These are phyloP conservation scores for Calyptommatus sinebrachiatus DNA, from an alignment of 2,113 vertebrate species.

Conservation along the genomic window DNA sequence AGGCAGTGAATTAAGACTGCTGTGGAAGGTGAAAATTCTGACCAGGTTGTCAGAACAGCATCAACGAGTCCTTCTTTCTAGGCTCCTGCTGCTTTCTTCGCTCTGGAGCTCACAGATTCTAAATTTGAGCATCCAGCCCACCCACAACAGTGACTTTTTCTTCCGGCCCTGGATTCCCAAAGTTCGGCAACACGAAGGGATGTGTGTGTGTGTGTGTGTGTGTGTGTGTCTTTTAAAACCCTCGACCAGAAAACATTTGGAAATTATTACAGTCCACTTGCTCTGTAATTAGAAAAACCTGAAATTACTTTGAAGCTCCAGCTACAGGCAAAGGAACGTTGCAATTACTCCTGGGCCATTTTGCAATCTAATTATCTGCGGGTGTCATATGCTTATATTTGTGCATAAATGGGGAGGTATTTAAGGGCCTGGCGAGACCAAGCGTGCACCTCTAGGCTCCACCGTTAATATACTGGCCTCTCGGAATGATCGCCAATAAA, in stretches of 20 bases:
- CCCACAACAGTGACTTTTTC: background rate
- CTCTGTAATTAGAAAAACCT: slow-evolving; percentile 60
- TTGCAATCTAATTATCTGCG: slow-evolving; percentile 49
- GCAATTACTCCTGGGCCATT: slow-evolving; percentile 53
- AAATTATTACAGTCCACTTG: slow-evolving; percentile 54
- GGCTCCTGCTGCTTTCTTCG: background rate
- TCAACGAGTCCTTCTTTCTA: too few relatives aligned
- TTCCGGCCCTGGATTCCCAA: slow-evolving; percentile 12
- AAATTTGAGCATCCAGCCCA: background rate
- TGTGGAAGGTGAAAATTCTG: too few relatives aligned
- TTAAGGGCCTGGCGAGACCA: slow-evolving; percentile 2
- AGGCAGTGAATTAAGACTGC: too few relatives aligned
- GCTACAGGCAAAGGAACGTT: slow-evolving; percentile 43
- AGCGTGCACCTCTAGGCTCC: background rate
- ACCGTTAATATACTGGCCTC: slow-evolving; percentile 23
- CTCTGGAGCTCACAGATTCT: background rate
- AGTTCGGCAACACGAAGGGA: slow-evolving; percentile 12
- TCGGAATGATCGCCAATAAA: slow-evolving; percentile 42
- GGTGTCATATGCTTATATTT: background rate
- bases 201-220: background rate
- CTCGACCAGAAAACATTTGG: slow-evolving; percentile 53
- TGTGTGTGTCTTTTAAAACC: slow-evolving; percentile 8
- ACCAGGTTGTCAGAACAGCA: too few relatives aligned
- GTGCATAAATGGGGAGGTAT: slow-evolving; percentile 12
- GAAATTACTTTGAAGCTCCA: slow-evolving; percentile 61